Base-by-base conservation (phyloP, 2,888 invertebrate species). In the Resseliella maxima region DNA sequence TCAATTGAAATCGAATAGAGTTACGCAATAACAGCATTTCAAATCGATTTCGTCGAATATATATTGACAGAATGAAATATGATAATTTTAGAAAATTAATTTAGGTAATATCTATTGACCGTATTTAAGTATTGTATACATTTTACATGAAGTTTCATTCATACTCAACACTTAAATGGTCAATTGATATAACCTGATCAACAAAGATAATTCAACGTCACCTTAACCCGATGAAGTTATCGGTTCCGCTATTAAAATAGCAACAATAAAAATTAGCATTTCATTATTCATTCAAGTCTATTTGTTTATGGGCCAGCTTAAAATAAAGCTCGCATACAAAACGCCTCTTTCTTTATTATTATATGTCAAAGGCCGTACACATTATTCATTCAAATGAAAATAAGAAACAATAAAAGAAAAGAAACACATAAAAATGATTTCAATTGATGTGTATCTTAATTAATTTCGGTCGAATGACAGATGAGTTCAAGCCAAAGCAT, bases 1-100 rank as follows among this genome's bases (percentile, higher is more conserved):
- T 5, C 41, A 12, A 41, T 41, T 41, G 41, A 41, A 41, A 5
- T 12, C 6, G 12, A 8, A 8, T 12, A 41, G 59, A 3, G 24
- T 59, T 59, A 27, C 59, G 27, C 12, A 59, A 59, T 59, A 35
- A 31, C 35, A 27, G 18, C 72, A n/a, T 72, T 72, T 72, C 31
- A 72, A 41, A 72, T 31, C 31, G 31, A 72, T 72, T 35, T 31
- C 72, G 31, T 31, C 72, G 31, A 31, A 31, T 59, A 27, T 24
- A 31, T 72, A 72, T 72, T 72, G 72, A 72, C 72, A 72, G 27
- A 31, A 72, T 72, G 72, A 72, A 72, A 72, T 72, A 72, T 72
- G 72, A 72, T 72, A 72, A 31, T 15, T 31, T 31, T 2, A 72
- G 72, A n/a, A n/a, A n/a, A n/a, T 72, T 72, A 72, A 72, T 72